A percentile compares a stretch with the other conserved stretches of the same genome.
phyloP scores from a whole-genome alignment of 64 coral and sea anemone species.

The Stichodactyla helianthus region DNA sequence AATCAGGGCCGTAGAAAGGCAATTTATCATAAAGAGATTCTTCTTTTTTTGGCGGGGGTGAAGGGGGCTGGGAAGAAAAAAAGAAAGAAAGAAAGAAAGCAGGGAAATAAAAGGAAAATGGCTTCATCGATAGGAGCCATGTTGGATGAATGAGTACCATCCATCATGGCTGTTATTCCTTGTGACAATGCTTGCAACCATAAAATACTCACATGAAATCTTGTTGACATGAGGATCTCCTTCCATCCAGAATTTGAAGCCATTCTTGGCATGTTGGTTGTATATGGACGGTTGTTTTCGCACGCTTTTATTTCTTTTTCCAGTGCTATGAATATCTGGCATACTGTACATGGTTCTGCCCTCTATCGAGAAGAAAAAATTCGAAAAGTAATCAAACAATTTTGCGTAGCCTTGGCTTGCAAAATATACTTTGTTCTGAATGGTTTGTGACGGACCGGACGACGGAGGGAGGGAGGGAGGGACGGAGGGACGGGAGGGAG shows the following conservation, averaged over 20 bases:
- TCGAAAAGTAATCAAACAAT: too few relatives aligned
- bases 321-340: background rate
- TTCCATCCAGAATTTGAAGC: constrained; percentile 66
- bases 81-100: too few relatives aligned
- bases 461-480: too few relatives aligned
- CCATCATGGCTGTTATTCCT: background rate
- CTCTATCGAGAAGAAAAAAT: background rate
- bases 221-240: constrained; percentile 43
- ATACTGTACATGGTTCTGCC: constrained; percentile 33
- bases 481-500: too few relatives aligned
- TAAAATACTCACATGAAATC: constrained; percentile 14
- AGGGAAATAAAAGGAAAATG: background rate
- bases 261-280: constrained; percentile 59
- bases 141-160: background rate
- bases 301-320: background rate
- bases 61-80: too few relatives aligned
- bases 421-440: too few relatives aligned
- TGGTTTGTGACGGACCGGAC: too few relatives aligned
- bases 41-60: too few relatives aligned
- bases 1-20: too few relatives aligned
- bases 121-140: background rate
- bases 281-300: constrained; percentile 39
- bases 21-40: too few relatives aligned
- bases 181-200: too few relatives aligned
- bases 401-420: too few relatives aligned